phyloP scores from a whole-genome alignment of 2,797 vertebrate species.

The Lateolabrax maculatus region DNA sequence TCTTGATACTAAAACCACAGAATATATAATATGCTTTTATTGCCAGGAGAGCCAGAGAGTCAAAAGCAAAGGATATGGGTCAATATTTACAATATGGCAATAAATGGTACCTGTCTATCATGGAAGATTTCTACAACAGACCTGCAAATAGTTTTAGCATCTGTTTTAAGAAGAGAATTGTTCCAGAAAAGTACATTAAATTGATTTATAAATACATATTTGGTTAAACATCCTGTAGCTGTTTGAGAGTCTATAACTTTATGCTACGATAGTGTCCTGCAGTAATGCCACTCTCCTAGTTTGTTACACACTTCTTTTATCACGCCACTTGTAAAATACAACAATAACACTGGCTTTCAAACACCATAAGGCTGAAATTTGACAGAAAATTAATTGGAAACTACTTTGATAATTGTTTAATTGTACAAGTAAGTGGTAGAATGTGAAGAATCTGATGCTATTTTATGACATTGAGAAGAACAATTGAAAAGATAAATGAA shows the following conservation, averaged over 20 bases:
- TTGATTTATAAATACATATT: not conserved
- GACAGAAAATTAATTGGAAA: not conserved
- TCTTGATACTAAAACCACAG: slow-evolving; percentile 13
- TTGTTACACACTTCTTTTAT: not conserved
- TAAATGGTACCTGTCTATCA: slow-evolving; percentile 44
- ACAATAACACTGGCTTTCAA: not conserved
- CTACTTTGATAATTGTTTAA: not conserved
- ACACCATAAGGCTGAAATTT: not conserved
- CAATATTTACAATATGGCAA: slow-evolving; percentile 71
- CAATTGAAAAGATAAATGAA: not conserved
- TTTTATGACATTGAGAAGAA: not conserved
- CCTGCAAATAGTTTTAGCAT: slow-evolving; percentile 5
- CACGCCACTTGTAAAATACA: not conserved
- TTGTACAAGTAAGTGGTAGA: no score
- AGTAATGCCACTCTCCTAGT: not conserved
- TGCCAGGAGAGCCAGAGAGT: slow-evolving; percentile 18
- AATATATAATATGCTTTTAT: slow-evolving; percentile 43
- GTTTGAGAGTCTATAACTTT: not conserved
- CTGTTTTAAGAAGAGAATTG: not conserved
- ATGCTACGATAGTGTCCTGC: not conserved
- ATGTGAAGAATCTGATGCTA: not conserved
- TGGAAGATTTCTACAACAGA: slow-evolving; percentile 16
- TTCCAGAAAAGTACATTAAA: not conserved
- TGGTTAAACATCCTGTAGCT: not conserved
- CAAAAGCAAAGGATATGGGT: slow-evolving; percentile 43